Conservation (phyloP, 2,797 vertebrate species). For the Galaxias olidus region DNA sequence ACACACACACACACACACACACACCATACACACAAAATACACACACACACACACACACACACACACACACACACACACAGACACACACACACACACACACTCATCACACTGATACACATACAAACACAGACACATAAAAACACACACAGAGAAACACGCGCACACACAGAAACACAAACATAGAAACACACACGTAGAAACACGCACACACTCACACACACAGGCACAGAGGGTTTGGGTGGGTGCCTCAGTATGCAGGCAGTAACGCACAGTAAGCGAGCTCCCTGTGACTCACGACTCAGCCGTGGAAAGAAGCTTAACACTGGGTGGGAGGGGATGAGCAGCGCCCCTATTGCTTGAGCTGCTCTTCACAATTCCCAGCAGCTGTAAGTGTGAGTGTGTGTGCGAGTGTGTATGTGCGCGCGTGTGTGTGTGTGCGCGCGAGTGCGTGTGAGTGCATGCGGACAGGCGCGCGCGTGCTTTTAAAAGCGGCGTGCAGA, state of each 20-base stretch:
- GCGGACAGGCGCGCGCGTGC: conserved; percentile 25
- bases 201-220: not conserved
- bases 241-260: conserved; percentile 7
- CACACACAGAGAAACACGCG: conserved; percentile 6
- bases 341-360: conserved; percentile 61
- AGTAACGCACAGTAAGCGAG: conserved; percentile 32
- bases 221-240: conserved; percentile 3
- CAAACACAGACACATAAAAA: conserved; percentile 1
- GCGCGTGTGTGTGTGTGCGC: conserved; percentile 1
- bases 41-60: not conserved
- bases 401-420: conserved; percentile 23
- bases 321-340: conserved; percentile 71
- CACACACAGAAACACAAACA: conserved; percentile 1
- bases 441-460: conserved; percentile 8
- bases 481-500: conserved; percentile 26
- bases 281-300: conserved; percentile 68
- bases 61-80: conserved; percentile 3
- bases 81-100: not conserved
- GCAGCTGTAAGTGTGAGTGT: conserved; percentile 40
- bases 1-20: not conserved
- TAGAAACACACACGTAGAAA: not conserved
- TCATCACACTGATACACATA: conserved; percentile 2
- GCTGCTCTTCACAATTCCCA: conserved; percentile 60
- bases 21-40: not conserved
- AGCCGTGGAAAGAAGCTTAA: conserved; percentile 70